These are phyloP conservation scores for Daktulosphaira vitifoliae DNA, from an alignment of 1,140 invertebrate genomes.

Conservation along the genomic window DNA sequence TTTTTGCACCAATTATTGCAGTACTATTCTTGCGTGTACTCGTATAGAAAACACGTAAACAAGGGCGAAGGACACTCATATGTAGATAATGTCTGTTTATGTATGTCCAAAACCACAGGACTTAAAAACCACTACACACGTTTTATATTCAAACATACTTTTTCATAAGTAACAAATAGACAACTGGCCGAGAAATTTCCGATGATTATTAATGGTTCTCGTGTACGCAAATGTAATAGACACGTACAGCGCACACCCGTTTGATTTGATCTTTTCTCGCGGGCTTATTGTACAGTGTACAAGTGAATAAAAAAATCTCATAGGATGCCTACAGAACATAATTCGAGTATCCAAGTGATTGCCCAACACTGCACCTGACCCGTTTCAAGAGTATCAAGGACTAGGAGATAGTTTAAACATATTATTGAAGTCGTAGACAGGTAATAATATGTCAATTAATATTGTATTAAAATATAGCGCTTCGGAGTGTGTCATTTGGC, in stretches of 20 bases:
- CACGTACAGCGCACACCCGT: neutral
- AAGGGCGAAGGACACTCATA: constrained; percentile 16
- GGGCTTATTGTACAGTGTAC: neutral
- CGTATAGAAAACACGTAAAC: too few relatives aligned
- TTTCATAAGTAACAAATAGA: constrained; percentile 12
- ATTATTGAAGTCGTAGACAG: too few relatives aligned
- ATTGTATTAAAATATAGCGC: too few relatives aligned
- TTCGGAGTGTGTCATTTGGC: too few relatives aligned
- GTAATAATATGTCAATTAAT: too few relatives aligned
- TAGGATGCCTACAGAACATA: too few relatives aligned
- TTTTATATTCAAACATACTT: constrained; percentile 15
- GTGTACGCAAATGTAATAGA: too few relatives aligned
- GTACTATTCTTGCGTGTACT: too few relatives aligned
- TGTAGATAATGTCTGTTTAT: neutral
- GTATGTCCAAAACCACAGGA: constrained; percentile 13
- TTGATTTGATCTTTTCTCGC: constrained; percentile 20
- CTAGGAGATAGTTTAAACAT: neutral
- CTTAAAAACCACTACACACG: neutral
- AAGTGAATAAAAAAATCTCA: too few relatives aligned
- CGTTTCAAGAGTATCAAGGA: neutral
- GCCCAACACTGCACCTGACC: constrained; percentile 12
- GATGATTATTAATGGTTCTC: neutral
- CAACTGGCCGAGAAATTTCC: neutral
- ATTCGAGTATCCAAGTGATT: neutral
- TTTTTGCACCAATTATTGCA: too few relatives aligned